A percentile compares a stretch with the other conserved stretches of the same genome.
These are phyloP conservation scores for Stomorhina lunata DNA, from an alignment of 2,888 invertebrate species.

Conservation along the genomic window DNA sequence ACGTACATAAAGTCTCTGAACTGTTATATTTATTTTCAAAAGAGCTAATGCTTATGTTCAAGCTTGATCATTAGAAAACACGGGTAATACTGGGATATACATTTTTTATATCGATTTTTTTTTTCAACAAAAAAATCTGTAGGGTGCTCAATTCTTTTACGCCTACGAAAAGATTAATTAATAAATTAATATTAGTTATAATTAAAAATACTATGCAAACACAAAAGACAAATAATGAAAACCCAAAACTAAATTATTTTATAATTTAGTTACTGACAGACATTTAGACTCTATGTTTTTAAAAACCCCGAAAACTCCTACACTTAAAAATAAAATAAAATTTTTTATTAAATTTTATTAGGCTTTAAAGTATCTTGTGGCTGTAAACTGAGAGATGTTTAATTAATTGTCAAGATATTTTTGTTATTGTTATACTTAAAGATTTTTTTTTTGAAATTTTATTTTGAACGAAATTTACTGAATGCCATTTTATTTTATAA, in stretches of 20 bases:
- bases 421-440: background rate
- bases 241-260: background rate
- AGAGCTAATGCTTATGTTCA: no score
- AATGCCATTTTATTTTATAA: background rate
- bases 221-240: background rate
- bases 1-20: no score
- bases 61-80: no score
- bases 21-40: no score
- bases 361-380: background rate
- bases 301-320: background rate
- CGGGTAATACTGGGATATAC: no score
- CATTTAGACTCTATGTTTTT: background rate
- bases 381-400: background rate
- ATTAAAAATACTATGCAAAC: constrained; percentile 2
- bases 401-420: background rate
- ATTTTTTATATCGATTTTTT: no score
- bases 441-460: background rate
- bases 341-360: background rate
- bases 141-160: no score
- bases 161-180: no score
- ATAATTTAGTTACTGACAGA: background rate
- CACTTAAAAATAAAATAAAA: background rate
- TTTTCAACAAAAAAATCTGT: no score
- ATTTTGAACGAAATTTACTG: background rate
- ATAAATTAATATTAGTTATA: background rate